Conservation (phyloP, 2,113 vertebrate genomes). For the Physeter macrocephalus region DNA sequence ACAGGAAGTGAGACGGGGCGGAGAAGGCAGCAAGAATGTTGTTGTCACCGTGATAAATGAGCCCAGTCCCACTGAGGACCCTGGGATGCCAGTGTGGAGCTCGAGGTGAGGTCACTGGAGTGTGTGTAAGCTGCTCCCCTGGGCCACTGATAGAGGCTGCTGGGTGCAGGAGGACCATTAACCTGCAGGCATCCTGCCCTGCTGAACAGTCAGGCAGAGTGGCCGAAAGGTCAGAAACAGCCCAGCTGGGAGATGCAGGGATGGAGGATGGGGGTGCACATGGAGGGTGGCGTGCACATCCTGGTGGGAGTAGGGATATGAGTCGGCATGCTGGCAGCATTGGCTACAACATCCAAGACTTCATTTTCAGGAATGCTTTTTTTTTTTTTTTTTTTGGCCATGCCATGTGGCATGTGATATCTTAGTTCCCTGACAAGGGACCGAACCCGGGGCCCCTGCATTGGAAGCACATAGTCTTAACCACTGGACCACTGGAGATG, state of each 20-base stretch:
- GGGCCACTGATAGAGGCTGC: background rate
- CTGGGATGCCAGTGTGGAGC: no score
- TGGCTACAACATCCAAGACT: background rate
- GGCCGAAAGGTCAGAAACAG: background rate
- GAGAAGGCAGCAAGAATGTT: background rate
- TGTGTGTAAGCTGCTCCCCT: fast-evolving
- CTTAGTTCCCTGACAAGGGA: no score
- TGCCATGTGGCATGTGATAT: no score
- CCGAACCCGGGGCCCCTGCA: no score
- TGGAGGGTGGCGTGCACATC: fast-evolving
- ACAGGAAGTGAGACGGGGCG: background rate
- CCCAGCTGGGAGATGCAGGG: background rate
- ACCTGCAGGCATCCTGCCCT: background rate
- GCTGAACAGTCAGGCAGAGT: background rate
- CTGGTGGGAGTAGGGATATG: fast-evolving
- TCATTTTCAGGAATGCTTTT: no score
- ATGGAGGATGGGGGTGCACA: background rate
- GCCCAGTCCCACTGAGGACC: fast-evolving
- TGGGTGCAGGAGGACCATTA: fast-evolving
- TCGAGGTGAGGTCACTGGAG: fast-evolving
- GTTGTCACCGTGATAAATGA: fast-evolving
- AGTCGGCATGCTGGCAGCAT: fast-evolving
- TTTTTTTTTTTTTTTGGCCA: no score
- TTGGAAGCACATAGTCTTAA: no score
- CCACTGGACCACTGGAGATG: no score